Evolutionary conservation across 92 coral and sea anemone genomes (phyloP).

Genomic region (Plumapathes pennacea): DNA sequence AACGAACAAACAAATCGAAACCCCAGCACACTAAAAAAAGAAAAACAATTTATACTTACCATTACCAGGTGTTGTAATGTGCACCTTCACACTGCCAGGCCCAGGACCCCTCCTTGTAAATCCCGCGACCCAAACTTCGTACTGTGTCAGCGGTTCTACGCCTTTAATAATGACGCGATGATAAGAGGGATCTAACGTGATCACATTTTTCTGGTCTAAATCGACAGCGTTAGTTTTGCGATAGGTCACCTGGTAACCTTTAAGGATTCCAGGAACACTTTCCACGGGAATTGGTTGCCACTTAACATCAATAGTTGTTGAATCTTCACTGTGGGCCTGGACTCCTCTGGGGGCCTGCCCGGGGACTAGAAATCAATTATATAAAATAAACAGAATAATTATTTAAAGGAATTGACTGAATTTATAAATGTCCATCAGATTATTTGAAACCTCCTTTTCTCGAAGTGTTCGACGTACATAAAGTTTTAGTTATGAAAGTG

Average conservation of each 20-base stretch:
- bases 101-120: constrained; percentile 73
- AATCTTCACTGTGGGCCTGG: constrained; percentile 8
- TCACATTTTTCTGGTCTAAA: constrained; percentile 32
- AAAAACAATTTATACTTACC: constrained; percentile 2
- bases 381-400: no score
- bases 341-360: constrained; percentile 44
- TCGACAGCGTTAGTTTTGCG: constrained; percentile 30
- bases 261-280: constrained; percentile 40
- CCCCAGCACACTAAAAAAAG: not conserved
- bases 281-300: constrained; percentile 58
- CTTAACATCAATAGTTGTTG: constrained; percentile 40
- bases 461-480: no score
- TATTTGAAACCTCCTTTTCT: no score
- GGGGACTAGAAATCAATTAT: no score
- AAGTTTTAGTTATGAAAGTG: no score
- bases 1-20: no score
- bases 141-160: constrained; percentile 58
- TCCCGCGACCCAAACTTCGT: constrained; percentile 61
- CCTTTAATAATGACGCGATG: constrained; percentile 23
- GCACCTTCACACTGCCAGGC: constrained; percentile 48
- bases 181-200: constrained; percentile 57
- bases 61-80: constrained; percentile 9
- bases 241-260: constrained; percentile 62
- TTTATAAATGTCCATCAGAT: no score
- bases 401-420: no score